phyloP scores from a whole-genome alignment of 2,113 vertebrate species.

The Piliocolobus tephrosceles region DNA sequence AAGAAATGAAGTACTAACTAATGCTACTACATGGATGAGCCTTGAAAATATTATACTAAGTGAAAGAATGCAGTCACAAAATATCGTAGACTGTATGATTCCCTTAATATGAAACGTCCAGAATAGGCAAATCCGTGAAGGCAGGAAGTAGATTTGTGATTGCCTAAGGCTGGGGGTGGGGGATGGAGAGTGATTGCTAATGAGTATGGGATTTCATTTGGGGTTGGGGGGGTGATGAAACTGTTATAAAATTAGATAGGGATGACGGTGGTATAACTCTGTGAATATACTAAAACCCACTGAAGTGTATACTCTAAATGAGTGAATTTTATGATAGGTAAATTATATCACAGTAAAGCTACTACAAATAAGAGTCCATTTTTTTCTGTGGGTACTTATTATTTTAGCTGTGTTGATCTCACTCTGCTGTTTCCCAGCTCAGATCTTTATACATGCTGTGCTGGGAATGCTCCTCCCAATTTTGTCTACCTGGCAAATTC shows the following conservation, averaged over 20 bases:
- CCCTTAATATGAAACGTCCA: background rate
- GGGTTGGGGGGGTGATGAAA: background rate
- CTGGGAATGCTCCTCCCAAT: background rate
- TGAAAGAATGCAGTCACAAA: background rate
- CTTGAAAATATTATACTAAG: background rate
- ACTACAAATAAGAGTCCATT: background rate
- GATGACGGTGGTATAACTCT: background rate
- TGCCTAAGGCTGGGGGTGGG: background rate
- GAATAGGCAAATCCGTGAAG: background rate
- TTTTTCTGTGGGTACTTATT: conserved; percentile 32
- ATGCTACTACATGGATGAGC: background rate
- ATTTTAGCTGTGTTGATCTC: background rate
- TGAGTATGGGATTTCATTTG: background rate
- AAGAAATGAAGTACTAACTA: background rate
- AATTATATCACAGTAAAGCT: conserved; percentile 40
- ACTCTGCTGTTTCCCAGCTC: background rate
- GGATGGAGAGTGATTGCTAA: background rate
- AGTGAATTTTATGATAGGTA: background rate
- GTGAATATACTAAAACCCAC: conserved; percentile 24
- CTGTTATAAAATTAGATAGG: background rate
- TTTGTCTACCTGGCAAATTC: conserved; percentile 6
- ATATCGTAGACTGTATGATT: background rate
- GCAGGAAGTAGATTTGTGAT: background rate
- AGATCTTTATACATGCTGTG: background rate
- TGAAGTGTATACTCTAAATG: background rate